Conservation (phyloP, 2,797 vertebrate species). For the Acanthurus leucopareius region DNA sequence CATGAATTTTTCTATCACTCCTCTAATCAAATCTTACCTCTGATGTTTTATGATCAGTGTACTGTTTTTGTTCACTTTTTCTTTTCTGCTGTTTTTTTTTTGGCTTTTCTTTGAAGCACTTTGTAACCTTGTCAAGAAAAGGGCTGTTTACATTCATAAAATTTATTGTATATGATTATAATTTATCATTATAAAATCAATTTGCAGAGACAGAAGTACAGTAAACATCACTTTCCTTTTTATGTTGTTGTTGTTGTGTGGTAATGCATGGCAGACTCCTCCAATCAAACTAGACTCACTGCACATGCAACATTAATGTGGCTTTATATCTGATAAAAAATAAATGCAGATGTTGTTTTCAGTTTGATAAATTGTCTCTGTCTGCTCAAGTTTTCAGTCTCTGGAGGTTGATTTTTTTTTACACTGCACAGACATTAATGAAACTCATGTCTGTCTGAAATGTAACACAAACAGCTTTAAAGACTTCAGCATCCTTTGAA, state of each 20-base stretch:
- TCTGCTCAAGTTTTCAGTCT: not conserved
- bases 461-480: not conserved
- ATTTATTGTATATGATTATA: too few relatives aligned
- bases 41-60: too few relatives aligned
- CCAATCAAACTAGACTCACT: slow-evolving; percentile 14
- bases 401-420: slow-evolving; percentile 1
- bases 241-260: slow-evolving; percentile 16
- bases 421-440: not conserved
- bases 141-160: too few relatives aligned
- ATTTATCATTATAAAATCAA: slow-evolving; percentile 6
- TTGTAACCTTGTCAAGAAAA: too few relatives aligned
- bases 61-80: too few relatives aligned
- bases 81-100: too few relatives aligned
- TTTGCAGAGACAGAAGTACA: not conserved
- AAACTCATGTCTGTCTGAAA: not conserved
- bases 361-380: slow-evolving; percentile 7
- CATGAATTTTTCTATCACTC: too few relatives aligned
- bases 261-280: slow-evolving; percentile 3
- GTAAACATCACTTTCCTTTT: slow-evolving; percentile 17
- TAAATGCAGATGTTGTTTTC: slow-evolving; percentile 18
- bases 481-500: not conserved
- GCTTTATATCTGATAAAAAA: not conserved
- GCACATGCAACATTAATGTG: not conserved
- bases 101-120: too few relatives aligned
- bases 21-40: too few relatives aligned